Conservation (phyloP, 1,140 invertebrate genomes). For the Saxidomus purpurata region DNA sequence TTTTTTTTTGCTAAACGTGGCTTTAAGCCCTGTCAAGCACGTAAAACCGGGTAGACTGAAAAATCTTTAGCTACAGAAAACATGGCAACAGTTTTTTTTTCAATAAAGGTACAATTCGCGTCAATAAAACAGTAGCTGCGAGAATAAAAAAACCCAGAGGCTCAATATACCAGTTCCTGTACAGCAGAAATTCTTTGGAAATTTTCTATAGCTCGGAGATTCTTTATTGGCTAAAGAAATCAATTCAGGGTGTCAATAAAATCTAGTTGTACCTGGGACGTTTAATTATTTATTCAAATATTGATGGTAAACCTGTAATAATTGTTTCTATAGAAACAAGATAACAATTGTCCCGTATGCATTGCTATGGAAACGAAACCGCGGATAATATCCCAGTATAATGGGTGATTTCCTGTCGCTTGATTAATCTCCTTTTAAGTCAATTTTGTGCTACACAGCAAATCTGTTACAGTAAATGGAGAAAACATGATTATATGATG, state of each 20-base stretch:
- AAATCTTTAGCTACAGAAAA: no score
- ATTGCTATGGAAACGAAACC: conserved; percentile 61
- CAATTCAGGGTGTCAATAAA: conserved; percentile 62
- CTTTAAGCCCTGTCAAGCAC: no score
- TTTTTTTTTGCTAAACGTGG: no score
- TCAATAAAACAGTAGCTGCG: background rate
- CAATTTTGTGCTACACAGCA: background rate
- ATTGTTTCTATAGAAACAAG: conserved; percentile 61
- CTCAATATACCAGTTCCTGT: conserved; percentile 40
- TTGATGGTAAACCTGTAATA: conserved; percentile 61
- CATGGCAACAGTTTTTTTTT: no score
- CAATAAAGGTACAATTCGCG: no score
- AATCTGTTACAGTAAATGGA: background rate
- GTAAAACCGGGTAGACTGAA: no score
- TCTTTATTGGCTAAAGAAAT: conserved; percentile 61
- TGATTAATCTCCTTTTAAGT: conserved; percentile 42
- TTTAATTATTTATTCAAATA: conserved; percentile 71
- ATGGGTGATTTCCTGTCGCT: conserved; percentile 44
- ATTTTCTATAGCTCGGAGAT: background rate
- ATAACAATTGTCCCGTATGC: conserved; percentile 57
- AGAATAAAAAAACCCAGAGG: background rate
- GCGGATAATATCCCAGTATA: conserved; percentile 50
- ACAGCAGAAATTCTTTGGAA: conserved; percentile 46
- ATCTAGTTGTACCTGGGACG: conserved; percentile 54
- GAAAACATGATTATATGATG: background rate